phyloP scores from a whole-genome alignment of 2,888 invertebrate species.

The Empis livida region DNA sequence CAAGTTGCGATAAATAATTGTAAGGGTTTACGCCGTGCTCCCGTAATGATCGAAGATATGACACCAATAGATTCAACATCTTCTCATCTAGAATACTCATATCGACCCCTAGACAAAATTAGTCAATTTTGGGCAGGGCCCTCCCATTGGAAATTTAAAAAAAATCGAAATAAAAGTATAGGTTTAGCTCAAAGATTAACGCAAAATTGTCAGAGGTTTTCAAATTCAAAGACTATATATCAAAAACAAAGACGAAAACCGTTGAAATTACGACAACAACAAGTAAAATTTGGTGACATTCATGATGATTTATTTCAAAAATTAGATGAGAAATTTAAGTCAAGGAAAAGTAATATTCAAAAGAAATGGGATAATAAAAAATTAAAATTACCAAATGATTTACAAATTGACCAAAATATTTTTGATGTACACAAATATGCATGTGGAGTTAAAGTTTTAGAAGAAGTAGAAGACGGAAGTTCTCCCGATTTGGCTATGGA shows the following conservation, averaged over 20 bases:
- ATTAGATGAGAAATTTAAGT: conserved; percentile 22
- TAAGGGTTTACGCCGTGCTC: conserved; percentile 28
- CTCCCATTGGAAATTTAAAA: conserved; percentile 64
- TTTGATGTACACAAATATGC: conserved; percentile 24
- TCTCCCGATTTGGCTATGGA: conserved; percentile 9
- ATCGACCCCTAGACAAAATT: conserved; percentile 41
- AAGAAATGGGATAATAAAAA: conserved; percentile 35
- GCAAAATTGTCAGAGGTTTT: neutral
- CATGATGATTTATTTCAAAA: conserved; percentile 25
- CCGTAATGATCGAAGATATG: conserved; percentile 42
- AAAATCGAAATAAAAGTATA: conserved; percentile 16
- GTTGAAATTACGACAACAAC: conserved; percentile 19
- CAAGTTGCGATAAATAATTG: conserved; percentile 28
- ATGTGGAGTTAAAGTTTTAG: conserved; percentile 22
- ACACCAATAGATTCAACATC: conserved; percentile 40
- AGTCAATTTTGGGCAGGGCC: conserved; percentile 66
- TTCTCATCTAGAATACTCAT: conserved; percentile 55
- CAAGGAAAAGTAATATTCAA: conserved; percentile 26
- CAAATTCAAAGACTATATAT: neutral
- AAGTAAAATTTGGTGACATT: conserved; percentile 23
- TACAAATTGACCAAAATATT: conserved; percentile 22
- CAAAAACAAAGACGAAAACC: conserved; percentile 6
- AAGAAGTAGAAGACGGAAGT: conserved; percentile 10
- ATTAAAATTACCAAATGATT: conserved; percentile 29
- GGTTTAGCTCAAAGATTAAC: neutral